Base-by-base conservation (phyloP, 2,113 vertebrate genomes). In the Bucco capensis region DNA sequence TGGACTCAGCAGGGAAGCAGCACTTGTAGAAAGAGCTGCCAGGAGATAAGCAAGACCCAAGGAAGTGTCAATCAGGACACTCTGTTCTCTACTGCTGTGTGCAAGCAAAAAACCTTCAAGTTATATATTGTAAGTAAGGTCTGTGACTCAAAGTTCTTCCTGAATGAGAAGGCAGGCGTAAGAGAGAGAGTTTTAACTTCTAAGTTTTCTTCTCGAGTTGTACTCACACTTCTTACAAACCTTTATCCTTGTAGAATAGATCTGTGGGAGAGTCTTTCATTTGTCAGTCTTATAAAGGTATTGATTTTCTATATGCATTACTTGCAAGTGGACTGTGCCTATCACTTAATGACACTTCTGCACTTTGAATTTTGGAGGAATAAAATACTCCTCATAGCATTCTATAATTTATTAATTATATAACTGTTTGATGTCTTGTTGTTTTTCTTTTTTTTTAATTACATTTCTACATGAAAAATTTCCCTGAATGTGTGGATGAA, bases 1-100 rank as follows among this genome's bases (percentile, higher is more conserved):
- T 65, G 46, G 42, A 73, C 82, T 62, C 75, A 88, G 84, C n/a
- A 87, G 84, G 91, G n/a, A 87, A 89, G 64, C 27, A 89, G 21
- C 16, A 30, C 19, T 87, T 73, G 74, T 51, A 87, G 74, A 69
- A 86, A 33, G 27, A 95, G 8, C 19, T 92, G 35, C 56, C 27
- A 49, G 60, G 30, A 91, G n/a, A 83, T 66, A 90, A 87, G 73
- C 44, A 82, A 91, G 51, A 88, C 35, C 10, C n/a, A 80, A 80
- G 58, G 22, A 80, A 80, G 5, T 71, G 35, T 77, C 85, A 92
- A 9, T 93, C 71, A 83, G 42, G 69, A 71, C 10, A 38, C 3
- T 37, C 44, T 33, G 38, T 51, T 92, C n/a, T 62, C 10, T 72
- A 47, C 28, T 60, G 56, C 47, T 83, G 42, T 51, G 35, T 80